Evolutionary conservation across 2,888 invertebrate genomes (phyloP), one percentile per base, ranked within the genome.

Genomic region (Tupiocoris notatus): DNA sequence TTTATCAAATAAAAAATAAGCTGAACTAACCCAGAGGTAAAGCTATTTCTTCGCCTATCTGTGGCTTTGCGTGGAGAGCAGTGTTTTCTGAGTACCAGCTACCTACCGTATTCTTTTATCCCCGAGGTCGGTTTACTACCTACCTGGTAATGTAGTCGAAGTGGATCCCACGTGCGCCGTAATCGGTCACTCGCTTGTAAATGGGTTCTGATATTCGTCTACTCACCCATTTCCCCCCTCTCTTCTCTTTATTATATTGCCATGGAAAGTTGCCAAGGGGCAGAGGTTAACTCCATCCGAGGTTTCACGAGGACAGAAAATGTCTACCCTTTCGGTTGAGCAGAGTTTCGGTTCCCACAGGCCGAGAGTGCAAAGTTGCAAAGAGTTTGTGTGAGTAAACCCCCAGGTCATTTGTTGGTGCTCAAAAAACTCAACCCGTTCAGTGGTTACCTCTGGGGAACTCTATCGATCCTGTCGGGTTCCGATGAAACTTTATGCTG

Each of bases 201-300:
- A 57, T 56, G 1, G 57, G 56, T 67, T 21, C 67, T 67, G 57
- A 67, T 57, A 67, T 57, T 67, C 67, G 54, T 12, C 6, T 12
- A 39, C 39, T 39, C 39, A 12, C 39, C 39, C 39, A 7, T 12
- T 39, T n/a, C 12, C 39, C 39, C 39, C 12, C 12, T 39, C 39
- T 12, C 67, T 21, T 23, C 57, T 56, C 67, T 67, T 67, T 22
- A 67, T 67, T 67, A 56, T 67, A 67, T 67, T 67, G 56, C 22
- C 57, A n/a, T 67, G 67, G 67, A 56, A 57, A 2, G 22, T 54
- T 56, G 67, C 67, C 67, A 67, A 67, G 22, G 22, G 22, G 39
- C 39, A 56, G 57, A 67, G 67, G 67, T 67, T 56, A 67, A 67
- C 57, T 56, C 67, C 67, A 39, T 39, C 39, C 39, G 39, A 39